Evolutionary conservation across 2,888 invertebrate species (phyloP), one percentile per base, ranked within the genome.

Genomic region (Eristalis arbustorum): DNA sequence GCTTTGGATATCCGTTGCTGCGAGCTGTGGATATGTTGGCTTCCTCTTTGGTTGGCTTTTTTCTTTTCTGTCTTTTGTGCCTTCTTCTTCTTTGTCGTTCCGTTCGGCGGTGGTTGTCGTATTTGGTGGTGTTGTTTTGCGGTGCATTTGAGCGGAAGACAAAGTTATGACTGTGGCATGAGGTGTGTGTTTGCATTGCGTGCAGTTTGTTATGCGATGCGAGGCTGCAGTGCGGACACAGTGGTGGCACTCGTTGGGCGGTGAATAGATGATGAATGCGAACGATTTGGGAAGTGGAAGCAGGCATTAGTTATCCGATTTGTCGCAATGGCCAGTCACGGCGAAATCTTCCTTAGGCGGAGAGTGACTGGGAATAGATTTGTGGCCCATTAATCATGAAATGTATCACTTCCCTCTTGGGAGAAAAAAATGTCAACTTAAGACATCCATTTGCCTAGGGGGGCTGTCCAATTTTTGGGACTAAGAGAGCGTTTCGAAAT

Each of bases 91-190:
- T n/a, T n/a, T n/a, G 31, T 57, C 59, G 5, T 57, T 66, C 23
- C 8, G 59, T 49, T 72, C 3, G n/a, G 22, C 3, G 2, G 73
- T 34, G n/a, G n/a, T 28, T 8, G 73, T 69, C 31, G 56, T 69
- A 66, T 73, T 74, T 14, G 73, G 69, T 37, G 69, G 77, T 31
- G 77, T 4, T n/a, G 14, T 6, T 49, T 49, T 18, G 49, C 69
- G 74, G 40, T 78, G 82, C 82, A 71, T 66, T 82, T 62, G 1
- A 1, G 71, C 85, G 85, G 85, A 87, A 87, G 85, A 82, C 64
- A 67, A 64, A 69, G 49, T 78, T 69, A 77, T 69, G 69, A 78
- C 34, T 82, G 78, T 78, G 71, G 77, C 71, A 78, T 71, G 74
- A 62, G 23, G 74, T 37, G n/a, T 37, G n/a, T 69, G 73, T 61